Conservation (phyloP, 2,888 invertebrate species). For the Sycophila texana region DNA sequence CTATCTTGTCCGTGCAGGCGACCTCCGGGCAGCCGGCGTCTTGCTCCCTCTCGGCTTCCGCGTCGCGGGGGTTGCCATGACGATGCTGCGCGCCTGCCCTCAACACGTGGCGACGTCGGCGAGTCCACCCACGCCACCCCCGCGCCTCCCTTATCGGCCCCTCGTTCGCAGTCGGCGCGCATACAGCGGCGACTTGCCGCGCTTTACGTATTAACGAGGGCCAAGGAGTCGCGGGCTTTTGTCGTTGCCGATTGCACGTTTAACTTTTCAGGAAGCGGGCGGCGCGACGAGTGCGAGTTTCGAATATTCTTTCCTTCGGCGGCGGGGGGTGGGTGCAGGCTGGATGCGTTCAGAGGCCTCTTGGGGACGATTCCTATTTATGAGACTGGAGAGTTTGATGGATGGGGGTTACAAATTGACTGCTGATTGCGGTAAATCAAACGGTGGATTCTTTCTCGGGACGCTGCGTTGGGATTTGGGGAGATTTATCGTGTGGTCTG, state of each 20-base stretch:
- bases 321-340: too few species aligned
- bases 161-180: neutral
- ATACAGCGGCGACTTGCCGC: neutral
- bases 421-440: too few species aligned
- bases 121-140: neutral
- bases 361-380: too few species aligned
- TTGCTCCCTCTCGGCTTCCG: conserved; percentile 19
- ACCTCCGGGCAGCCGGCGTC: neutral
- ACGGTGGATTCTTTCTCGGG: too few species aligned
- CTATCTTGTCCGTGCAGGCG: too few species aligned
- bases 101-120: conserved; percentile 44
- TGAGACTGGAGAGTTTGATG: too few species aligned
- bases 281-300: neutral
- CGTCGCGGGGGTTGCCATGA: conserved; percentile 51
- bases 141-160: neutral
- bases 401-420: neutral
- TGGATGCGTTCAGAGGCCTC: too few species aligned
- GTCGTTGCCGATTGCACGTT: conserved; percentile 8
- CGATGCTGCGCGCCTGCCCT: conserved; percentile 34
- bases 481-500: too few species aligned
- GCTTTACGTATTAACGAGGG: conserved; percentile 51
- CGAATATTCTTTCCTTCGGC: too few species aligned
- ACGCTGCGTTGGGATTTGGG: too few species aligned
- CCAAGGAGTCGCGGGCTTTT: too few species aligned
- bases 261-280: conserved; percentile 27